Evolutionary conservation across 2,797 vertebrate genomes (phyloP), one percentile per base, ranked within the genome.

Genomic region (Pseudomugil tenellus): DNA sequence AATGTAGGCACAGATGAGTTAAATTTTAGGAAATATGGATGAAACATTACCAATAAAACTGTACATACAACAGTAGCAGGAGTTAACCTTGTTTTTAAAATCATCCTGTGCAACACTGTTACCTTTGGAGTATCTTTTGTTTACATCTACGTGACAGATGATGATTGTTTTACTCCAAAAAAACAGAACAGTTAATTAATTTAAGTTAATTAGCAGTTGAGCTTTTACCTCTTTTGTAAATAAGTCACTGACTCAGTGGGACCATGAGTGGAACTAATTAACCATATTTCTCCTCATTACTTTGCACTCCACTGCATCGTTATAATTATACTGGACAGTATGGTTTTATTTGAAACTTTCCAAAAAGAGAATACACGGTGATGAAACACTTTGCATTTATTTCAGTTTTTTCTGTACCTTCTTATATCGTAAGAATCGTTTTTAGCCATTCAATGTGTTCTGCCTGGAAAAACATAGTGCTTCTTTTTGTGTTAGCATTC

Each of bases 231-330:
- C 53, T 63, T 63, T 56, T 28, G 6, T 26, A 54, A 59, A 64
- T 41, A 31, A 41, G 19, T 6, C 26, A 41, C 5, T 31, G 31
- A 65, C 52, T 34, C 41, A 63, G 37, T 32, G 10, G 35, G 58
- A 46, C 25, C 53, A 51, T 37, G 37, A 68, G 25, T 26, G 53
- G 60, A 59, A 57, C 57, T 74, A 65, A 72, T 68, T 63, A 51
- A 60, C 23, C 7, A 23, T 13, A 59, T 63, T 67, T 63, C n/a
- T 26, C 59, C 35, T 66, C 43, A 17, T 51, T 64, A 48, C 37
- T 68, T 69, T 63, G 43, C 39, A 53, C 26, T 39, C 26, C 26
- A 53, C 58, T 59, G 46, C 58, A 37, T 74, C 23, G 60, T 57
- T 56, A 66, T 25, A 48, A 28, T 58, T n/a, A 28, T 62, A 53